Evolutionary conservation across 2,797 vertebrate genomes (phyloP).

Genomic region (Channa striata): DNA sequence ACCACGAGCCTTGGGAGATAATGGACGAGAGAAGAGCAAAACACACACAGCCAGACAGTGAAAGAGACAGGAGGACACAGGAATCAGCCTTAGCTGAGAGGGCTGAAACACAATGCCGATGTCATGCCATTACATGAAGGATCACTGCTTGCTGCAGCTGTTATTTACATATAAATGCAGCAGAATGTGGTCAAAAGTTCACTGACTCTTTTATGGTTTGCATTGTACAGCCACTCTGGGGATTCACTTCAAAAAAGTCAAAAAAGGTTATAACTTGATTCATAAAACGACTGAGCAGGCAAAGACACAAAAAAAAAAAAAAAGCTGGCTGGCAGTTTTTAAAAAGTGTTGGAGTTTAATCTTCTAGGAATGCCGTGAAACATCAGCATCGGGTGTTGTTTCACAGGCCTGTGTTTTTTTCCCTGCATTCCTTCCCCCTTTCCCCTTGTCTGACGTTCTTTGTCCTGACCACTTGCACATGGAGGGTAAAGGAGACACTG

Average conservation of each 20-base stretch:
- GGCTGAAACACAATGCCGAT: slow-evolving; percentile 65
- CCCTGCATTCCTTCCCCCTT: slow-evolving; percentile 70
- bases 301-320: slow-evolving; percentile 50
- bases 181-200: slow-evolving; percentile 84
- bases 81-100: slow-evolving; percentile 47
- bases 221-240: slow-evolving; percentile 11
- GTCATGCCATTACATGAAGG: slow-evolving; percentile 77
- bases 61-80: slow-evolving; percentile 25
- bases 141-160: slow-evolving; percentile 71
- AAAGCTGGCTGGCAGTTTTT: slow-evolving; percentile 46
- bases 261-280: slow-evolving; percentile 44
- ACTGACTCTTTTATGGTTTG: slow-evolving; percentile 46
- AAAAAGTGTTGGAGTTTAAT: slow-evolving; percentile 59
- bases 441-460: slow-evolving; percentile 80
- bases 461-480: slow-evolving; percentile 84
- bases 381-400: slow-evolving; percentile 72
- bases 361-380: slow-evolving; percentile 75
- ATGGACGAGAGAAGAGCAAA: slow-evolving; percentile 33
- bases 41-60: slow-evolving; percentile 12
- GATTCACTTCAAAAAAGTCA: slow-evolving; percentile 9
- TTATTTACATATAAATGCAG: slow-evolving; percentile 83
- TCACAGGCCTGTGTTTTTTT: slow-evolving; percentile 55
- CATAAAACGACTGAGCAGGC: slow-evolving; percentile 52
- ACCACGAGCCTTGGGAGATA: slow-evolving; percentile 46
- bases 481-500: slow-evolving; percentile 80